Evolutionary conservation across 2,797 vertebrate genomes (phyloP).

Genomic region (Lindbergichthys nudifrons): DNA sequence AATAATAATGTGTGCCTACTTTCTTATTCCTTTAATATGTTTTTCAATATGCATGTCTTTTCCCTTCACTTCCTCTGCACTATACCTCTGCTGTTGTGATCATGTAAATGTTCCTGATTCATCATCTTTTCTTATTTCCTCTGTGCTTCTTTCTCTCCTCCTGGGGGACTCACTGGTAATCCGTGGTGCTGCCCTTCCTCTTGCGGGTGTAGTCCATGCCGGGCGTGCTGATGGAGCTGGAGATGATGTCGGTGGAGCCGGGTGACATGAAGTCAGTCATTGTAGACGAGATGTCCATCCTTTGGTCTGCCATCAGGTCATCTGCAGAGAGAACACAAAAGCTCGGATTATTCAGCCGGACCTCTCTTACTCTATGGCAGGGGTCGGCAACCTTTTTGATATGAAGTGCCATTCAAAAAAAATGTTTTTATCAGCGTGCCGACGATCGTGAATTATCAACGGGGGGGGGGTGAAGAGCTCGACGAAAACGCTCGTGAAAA

Average conservation of each 20-base stretch:
- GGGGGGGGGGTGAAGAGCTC: too few relatives aligned
- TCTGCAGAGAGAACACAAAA: constrained; percentile 74
- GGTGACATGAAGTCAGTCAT: constrained; percentile 99
- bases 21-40: background rate
- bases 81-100: too few relatives aligned
- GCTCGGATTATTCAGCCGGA: background rate
- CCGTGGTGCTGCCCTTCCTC: constrained; percentile 95
- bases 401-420: too few relatives aligned
- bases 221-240: constrained; percentile 91
- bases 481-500: too few relatives aligned
- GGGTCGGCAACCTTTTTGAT: too few relatives aligned
- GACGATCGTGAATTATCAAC: too few relatives aligned
- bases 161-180: constrained; percentile 91
- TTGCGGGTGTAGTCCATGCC: constrained; percentile 97
- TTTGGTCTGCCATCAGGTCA: constrained; percentile 99
- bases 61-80: background rate
- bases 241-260: constrained; percentile 93
- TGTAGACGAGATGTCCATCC: constrained; percentile 99
- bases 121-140: too few relatives aligned
- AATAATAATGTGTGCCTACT: too few relatives aligned
- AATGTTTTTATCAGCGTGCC: too few relatives aligned
- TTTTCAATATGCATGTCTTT: background rate
- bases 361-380: background rate
- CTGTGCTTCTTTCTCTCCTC: background rate
- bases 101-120: too few relatives aligned